These are phyloP conservation scores for Dione vanillae DNA, from an alignment of 2,888 invertebrate species.

Conservation along the genomic window DNA sequence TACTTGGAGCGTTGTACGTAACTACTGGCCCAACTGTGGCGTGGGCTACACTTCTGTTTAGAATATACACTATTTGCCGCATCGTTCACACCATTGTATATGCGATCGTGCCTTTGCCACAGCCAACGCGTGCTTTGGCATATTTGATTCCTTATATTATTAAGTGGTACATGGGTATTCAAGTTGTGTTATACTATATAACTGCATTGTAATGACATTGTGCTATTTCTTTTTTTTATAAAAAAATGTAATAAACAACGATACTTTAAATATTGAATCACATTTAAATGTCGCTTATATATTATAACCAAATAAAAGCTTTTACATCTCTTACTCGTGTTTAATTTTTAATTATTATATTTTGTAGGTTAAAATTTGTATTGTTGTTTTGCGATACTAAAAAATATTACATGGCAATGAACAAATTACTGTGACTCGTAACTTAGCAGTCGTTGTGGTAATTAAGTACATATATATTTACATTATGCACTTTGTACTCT, in stretches of 20 bases:
- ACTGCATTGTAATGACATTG: slow-evolving; percentile 41
- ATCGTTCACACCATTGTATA: slow-evolving; percentile 87
- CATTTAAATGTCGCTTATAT: not conserved
- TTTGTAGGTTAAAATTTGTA: too few species aligned
- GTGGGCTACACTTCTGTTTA: slow-evolving; percentile 69
- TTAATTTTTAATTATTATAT: not conserved
- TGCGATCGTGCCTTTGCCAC: slow-evolving; percentile 84
- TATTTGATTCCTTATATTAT: slow-evolving; percentile 61
- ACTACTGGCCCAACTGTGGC: slow-evolving; percentile 81
- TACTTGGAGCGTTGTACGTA: slow-evolving; percentile 85
- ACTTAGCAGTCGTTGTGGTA: not conserved
- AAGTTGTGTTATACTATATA: slow-evolving; percentile 58
- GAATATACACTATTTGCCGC: slow-evolving; percentile 82
- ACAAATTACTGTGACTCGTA: not conserved
- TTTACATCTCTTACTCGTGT: too few species aligned
- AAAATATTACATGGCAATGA: not conserved
- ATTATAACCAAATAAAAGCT: too few species aligned
- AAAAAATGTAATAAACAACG: not conserved
- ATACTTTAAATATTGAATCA: not conserved
- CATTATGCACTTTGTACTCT: slow-evolving; percentile 4
- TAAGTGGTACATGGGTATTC: slow-evolving; percentile 68
- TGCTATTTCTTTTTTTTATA: not conserved
- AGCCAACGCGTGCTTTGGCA: slow-evolving; percentile 76
- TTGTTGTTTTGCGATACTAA: too few species aligned
- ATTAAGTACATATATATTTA: not conserved